Evolutionary conservation across 2,797 vertebrate species (phyloP), one percentile per base, ranked within the genome.

Genomic region (Sebastes miniatus): DNA sequence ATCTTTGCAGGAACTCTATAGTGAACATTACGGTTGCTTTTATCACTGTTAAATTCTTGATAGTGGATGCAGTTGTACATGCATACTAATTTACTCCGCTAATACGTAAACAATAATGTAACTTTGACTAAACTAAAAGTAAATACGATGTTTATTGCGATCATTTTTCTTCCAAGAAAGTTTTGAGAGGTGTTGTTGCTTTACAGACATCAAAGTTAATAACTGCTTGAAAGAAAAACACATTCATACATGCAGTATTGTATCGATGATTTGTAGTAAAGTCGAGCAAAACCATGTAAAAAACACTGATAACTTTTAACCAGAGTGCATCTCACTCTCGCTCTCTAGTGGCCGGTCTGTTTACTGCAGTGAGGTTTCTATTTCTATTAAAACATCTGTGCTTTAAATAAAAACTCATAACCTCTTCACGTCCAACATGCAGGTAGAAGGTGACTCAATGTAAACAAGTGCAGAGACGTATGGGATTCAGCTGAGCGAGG

Each of bases 321-420:
- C 27, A 65, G 6, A 57, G 24, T 58, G 65, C 14, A 63, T 10
- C 61, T 56, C 32, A 54, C 14, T 27, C 36, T 70, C 5, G 34
- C 89, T 36, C 80, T 78, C 86, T 83, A 77, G 83, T 87, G 90
- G 83, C 4, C 7, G 9, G 4, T 27, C 12, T 36, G n/a, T 69
- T 36, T 22, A 78, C 62, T 79, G 32, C 81, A 36, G 4, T 11
- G 25, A 29, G 27, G n/a, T 57, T 43, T 57, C 20, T 24, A 18
- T 39, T 39, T 39, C 36, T 39, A 43, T 63, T 0, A 9, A 31
- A 62, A 27, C 13, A n/a, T 52, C 16, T 5, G 63, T 14, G 22
- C 39, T 34, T 52, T 24, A 67, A 70, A 68, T 61, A 50, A 83
- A 52, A 77, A 69, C 66, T 63, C 32, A 34, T 18, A 20, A 52